These are phyloP conservation scores for Lepidochrysops patricia DNA, from an alignment of 2,888 invertebrate species.

Conservation along the genomic window DNA sequence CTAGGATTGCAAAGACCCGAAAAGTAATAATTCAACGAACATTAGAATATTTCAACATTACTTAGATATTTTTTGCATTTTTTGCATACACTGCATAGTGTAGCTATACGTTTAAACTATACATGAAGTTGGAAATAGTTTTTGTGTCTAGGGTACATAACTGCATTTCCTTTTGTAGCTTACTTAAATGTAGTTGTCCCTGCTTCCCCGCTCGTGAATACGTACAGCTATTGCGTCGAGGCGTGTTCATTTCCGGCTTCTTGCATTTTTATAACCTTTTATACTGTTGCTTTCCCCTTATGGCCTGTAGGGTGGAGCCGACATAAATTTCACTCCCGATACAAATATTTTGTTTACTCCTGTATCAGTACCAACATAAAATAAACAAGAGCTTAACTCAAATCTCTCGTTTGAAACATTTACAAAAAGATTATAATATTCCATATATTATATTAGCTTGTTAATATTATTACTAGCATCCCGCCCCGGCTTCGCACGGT, in stretches of 20 bases:
- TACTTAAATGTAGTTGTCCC: slow-evolving; percentile 15
- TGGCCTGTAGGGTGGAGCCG: slow-evolving; percentile 33
- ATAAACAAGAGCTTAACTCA: neutral
- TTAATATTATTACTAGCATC: no score
- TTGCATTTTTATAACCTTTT: slow-evolving; percentile 60
- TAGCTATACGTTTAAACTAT: neutral
- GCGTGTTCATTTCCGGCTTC: slow-evolving; percentile 60
- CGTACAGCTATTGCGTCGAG: slow-evolving; percentile 33
- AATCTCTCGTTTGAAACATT: neutral
- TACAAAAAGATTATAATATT: no score
- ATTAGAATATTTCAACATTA: neutral
- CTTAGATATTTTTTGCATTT: neutral
- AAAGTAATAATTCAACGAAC: neutral
- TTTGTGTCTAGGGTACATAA: slow-evolving; percentile 18
- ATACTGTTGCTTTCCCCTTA: slow-evolving; percentile 41
- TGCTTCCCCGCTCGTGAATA: slow-evolving; percentile 21
- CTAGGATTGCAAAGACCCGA: no score
- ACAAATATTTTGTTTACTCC: slow-evolving; percentile 12
- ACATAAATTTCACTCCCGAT: slow-evolving; percentile 16
- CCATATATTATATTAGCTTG: no score
- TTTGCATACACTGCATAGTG: neutral
- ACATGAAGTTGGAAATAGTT: slow-evolving; percentile 10
- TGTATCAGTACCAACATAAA: neutral
- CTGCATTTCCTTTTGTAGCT: slow-evolving; percentile 25
- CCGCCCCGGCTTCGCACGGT: no score